Evolutionary conservation across 2,797 vertebrate genomes (phyloP).

Genomic region (Oreochromis grahami): DNA sequence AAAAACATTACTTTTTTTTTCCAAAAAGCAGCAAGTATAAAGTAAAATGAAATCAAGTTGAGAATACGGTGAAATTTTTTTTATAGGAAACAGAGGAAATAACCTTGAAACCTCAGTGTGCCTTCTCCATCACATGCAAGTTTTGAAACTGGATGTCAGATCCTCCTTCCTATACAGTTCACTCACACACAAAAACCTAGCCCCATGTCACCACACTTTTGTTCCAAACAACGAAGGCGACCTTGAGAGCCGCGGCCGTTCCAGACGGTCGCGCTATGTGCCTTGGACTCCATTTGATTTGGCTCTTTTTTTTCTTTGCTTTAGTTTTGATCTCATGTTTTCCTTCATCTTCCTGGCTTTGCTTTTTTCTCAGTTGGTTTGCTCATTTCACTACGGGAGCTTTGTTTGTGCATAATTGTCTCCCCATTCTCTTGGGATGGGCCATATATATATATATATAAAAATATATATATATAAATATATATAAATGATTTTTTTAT

Average conservation of each 20-base stretch:
- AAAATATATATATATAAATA: slow-evolving; percentile 87
- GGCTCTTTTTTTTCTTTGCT: slow-evolving; percentile 43
- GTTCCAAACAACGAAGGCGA: slow-evolving; percentile 59
- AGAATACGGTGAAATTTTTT: slow-evolving; percentile 72
- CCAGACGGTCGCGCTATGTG: slow-evolving; percentile 40
- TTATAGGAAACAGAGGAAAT: slow-evolving; percentile 68
- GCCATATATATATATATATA: slow-evolving; percentile 75
- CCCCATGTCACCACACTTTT: slow-evolving; percentile 41
- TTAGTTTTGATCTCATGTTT: slow-evolving; percentile 45
- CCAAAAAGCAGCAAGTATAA: slow-evolving; percentile 68
- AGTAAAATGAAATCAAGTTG: slow-evolving; percentile 69
- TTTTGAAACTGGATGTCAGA: slow-evolving; percentile 88
- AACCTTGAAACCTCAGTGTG: slow-evolving; percentile 95
- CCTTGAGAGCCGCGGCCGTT: slow-evolving; percentile 49
- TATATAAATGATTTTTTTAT: slow-evolving; percentile 85
- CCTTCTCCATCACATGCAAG: slow-evolving; percentile 87
- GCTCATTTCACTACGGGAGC: slow-evolving; percentile 54
- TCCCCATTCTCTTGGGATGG: slow-evolving; percentile 74
- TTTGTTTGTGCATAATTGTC: slow-evolving; percentile 81
- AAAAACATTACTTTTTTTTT: slow-evolving; percentile 57
- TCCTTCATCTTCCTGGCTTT: slow-evolving; percentile 39
- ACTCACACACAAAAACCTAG: slow-evolving; percentile 15
- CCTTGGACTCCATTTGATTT: slow-evolving; percentile 61
- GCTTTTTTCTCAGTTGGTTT: slow-evolving; percentile 39
- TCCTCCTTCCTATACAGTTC: slow-evolving; percentile 38